Evolutionary conservation across 2,797 vertebrate species (phyloP).

Genomic region (Phylloscopus collybita): DNA sequence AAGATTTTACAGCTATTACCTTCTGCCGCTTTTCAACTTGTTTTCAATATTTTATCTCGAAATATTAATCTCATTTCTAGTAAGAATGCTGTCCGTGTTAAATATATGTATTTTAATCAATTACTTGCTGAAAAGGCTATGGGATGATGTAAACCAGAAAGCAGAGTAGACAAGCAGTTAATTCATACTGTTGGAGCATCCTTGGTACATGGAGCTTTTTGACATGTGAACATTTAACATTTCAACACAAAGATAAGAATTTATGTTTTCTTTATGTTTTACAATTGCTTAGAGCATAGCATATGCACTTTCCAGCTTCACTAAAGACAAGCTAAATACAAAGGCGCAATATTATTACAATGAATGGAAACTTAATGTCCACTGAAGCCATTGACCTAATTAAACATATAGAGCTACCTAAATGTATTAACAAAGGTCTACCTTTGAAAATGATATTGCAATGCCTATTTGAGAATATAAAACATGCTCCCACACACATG

Average conservation of each 20-base stretch:
- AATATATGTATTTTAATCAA: not conserved
- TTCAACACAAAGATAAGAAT: not conserved
- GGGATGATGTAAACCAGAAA: not conserved
- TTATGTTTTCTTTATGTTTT: conserved; percentile 1
- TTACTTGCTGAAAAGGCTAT: not conserved
- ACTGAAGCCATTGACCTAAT: not conserved
- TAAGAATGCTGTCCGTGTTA: not conserved
- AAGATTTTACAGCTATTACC: not conserved
- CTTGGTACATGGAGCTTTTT: not conserved
- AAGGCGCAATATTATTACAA: not conserved
- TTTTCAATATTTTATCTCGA: conserved; percentile 11
- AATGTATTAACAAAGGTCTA: not conserved
- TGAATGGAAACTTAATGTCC: not conserved
- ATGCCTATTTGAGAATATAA: not conserved
- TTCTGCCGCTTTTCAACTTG: not conserved
- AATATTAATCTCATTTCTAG: not conserved
- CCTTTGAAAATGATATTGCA: conserved; percentile 6
- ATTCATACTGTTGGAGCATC: not conserved
- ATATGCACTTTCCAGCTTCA: not conserved
- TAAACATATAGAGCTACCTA: not conserved
- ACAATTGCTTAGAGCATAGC: not conserved
- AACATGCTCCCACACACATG: not conserved
- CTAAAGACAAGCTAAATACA: not conserved
- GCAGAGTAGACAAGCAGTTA: not conserved
- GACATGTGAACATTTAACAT: not conserved